Percentiles rank a stretch among this genome's conserved stretches.
phyloP scores from a whole-genome alignment of 53 echinoderm and acorn worm genomes.

The Paracentrotus lividus region DNA sequence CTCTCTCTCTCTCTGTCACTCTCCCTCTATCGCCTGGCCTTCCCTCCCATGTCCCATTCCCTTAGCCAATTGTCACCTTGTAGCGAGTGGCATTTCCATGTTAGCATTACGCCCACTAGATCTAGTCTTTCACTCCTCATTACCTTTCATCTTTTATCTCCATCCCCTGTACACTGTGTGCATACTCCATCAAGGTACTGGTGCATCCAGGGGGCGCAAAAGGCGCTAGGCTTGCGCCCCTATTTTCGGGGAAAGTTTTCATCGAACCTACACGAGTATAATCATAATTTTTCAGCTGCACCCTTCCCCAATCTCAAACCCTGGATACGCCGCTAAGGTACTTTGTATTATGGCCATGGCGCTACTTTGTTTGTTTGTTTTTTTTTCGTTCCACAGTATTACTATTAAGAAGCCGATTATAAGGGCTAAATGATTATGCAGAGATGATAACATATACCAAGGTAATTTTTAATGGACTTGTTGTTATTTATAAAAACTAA shows the following conservation, averaged over 20 bases:
- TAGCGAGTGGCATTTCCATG: conserved; percentile 46
- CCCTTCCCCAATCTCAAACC: no score
- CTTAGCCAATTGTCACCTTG: conserved; percentile 28
- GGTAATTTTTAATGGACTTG: no score
- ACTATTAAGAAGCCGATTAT: background rate
- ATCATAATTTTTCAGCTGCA: no score
- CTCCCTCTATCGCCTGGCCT: background rate
- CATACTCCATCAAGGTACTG: background rate
- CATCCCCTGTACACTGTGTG: background rate
- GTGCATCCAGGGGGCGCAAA: no score
- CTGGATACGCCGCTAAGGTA: no score
- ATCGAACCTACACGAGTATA: no score
- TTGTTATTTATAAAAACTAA: no score
- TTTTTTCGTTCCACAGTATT: no score
- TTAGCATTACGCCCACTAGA: conserved; percentile 32
- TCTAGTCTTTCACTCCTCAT: background rate
- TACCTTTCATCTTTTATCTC: background rate
- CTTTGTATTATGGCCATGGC: no score
- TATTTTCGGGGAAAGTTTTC: no score
- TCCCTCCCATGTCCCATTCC: background rate
- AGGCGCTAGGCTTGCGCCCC: no score
- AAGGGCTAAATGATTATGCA: background rate
- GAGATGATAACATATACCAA: background rate
- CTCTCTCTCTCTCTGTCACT: background rate
- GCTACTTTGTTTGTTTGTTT: no score